Evolutionary conservation across 2,888 invertebrate species (phyloP).

Genomic region (Xanthorhoe spadicearia): DNA sequence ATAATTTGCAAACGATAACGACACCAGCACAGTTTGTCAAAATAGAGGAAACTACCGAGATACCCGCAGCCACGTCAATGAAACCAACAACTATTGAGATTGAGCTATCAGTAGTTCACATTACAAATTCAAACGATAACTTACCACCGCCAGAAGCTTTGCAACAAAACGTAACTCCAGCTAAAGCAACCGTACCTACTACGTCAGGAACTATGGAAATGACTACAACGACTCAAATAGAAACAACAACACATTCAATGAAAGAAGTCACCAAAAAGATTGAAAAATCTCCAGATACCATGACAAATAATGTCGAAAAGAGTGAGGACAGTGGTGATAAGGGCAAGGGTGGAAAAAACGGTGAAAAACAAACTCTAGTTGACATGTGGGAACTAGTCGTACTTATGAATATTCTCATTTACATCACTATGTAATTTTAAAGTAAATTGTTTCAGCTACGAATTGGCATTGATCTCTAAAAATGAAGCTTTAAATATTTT

Average conservation of each 20-base stretch:
- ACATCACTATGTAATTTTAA: constrained; percentile 14
- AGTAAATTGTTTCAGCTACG: constrained; percentile 32
- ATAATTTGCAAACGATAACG: constrained; percentile 30
- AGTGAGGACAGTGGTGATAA: constrained; percentile 24
- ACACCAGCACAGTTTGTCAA: constrained; percentile 14
- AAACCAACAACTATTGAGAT: constrained; percentile 34
- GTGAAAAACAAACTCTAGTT: constrained; percentile 32
- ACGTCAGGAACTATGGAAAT: constrained; percentile 44
- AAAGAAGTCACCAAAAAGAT: constrained; percentile 16
- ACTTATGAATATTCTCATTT: constrained; percentile 13
- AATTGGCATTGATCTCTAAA: constrained; percentile 50
- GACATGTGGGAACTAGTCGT: constrained; percentile 5
- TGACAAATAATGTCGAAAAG: constrained; percentile 43
- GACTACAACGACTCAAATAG: constrained; percentile 27
- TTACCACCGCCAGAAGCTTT: constrained; percentile 67
- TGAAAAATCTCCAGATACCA: constrained; percentile 18
- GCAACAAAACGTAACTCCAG: constrained; percentile 63
- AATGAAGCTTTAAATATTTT: constrained; percentile 49
- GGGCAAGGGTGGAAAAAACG: constrained; percentile 42
- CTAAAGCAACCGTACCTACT: constrained; percentile 52
- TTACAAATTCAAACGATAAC: constrained; percentile 44
- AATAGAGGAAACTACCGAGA: constrained; percentile 14
- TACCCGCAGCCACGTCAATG: constrained; percentile 10
- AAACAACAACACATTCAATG: constrained; percentile 37
- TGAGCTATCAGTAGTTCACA: constrained; percentile 32